Percentiles rank a stretch among this genome's conserved stretches.
phyloP scores from a whole-genome alignment of 1,140 invertebrate species.

The Portunus trituberculatus region DNA sequence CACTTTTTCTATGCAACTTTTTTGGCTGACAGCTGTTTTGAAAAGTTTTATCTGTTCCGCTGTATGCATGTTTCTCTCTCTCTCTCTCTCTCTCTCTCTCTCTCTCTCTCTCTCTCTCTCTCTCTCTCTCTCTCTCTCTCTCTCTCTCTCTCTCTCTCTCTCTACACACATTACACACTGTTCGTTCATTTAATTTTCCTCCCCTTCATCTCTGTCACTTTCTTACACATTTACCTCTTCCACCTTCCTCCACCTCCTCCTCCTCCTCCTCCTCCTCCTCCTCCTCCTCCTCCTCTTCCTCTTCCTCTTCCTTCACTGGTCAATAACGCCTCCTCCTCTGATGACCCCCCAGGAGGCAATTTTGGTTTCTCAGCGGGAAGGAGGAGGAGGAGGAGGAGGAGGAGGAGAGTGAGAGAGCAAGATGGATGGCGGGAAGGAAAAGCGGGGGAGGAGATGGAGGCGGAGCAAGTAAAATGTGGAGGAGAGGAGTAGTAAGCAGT shows the following conservation, averaged over 20 bases:
- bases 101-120: too few relatives aligned
- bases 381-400: constrained; percentile 6
- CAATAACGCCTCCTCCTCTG: neutral
- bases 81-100: too few relatives aligned
- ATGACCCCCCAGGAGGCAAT: constrained; percentile 3
- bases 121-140: too few relatives aligned
- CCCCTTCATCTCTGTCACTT: neutral
- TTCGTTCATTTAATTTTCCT: neutral
- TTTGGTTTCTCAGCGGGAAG: neutral
- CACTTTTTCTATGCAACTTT: neutral
- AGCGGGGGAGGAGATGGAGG: neutral
- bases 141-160: too few relatives aligned
- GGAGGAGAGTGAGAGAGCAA: constrained; percentile 20
- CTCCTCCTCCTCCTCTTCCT: neutral
- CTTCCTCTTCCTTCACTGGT: neutral
- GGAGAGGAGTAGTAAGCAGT: neutral
- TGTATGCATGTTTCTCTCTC: too few relatives aligned
- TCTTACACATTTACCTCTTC: neutral
- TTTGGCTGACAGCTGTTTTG: neutral
- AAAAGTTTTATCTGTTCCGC: too few relatives aligned
- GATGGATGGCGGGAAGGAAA: constrained; percentile 13
- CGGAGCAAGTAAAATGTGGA: neutral
- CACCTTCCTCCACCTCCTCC: neutral
- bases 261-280: neutral
- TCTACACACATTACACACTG: too few relatives aligned